Conservation (phyloP, 2,888 invertebrate genomes). For the Netelia melanura region DNA sequence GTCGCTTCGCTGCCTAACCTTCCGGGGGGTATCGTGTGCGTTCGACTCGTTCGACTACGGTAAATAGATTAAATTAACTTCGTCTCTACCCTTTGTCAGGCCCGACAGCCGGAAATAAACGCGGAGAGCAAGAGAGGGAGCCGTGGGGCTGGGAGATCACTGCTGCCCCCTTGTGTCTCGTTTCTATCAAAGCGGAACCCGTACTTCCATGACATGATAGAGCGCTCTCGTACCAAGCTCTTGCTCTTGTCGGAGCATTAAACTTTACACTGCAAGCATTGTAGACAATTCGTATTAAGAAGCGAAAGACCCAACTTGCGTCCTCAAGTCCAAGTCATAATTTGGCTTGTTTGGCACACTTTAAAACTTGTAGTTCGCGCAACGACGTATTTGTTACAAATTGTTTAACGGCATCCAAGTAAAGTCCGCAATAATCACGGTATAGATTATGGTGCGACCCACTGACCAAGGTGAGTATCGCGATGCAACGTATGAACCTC, state of each 20-base stretch:
- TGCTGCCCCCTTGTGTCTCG: slow-evolving; percentile 55
- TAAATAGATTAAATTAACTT: slow-evolving; percentile 81
- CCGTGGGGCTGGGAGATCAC: slow-evolving; percentile 12
- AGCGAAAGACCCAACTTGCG: background rate
- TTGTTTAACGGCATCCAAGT: background rate
- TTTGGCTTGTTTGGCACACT: no score
- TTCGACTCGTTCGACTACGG: slow-evolving; percentile 69
- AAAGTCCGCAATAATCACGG: background rate
- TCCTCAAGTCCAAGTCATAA: no score
- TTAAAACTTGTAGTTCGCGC: background rate
- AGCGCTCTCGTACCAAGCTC: slow-evolving; percentile 2
- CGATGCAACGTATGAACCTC: no score
- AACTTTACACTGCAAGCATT: background rate
- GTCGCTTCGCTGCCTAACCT: slow-evolving; percentile 40
- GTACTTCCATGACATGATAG: slow-evolving; percentile 15
- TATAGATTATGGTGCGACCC: background rate
- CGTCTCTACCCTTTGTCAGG: slow-evolving; percentile 75
- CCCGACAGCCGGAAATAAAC: slow-evolving; percentile 71
- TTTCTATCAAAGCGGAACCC: slow-evolving; percentile 43
- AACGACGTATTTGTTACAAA: background rate
- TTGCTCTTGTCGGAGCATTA: slow-evolving; percentile 6
- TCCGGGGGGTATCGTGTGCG: slow-evolving; percentile 32
- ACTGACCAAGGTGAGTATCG: no score
- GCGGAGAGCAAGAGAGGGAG: slow-evolving; percentile 38
- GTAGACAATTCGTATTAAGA: background rate